Evolutionary conservation across 2,113 vertebrate species (phyloP), one percentile per base, ranked within the genome.

Genomic region (Dasyurus viverrinus): DNA sequence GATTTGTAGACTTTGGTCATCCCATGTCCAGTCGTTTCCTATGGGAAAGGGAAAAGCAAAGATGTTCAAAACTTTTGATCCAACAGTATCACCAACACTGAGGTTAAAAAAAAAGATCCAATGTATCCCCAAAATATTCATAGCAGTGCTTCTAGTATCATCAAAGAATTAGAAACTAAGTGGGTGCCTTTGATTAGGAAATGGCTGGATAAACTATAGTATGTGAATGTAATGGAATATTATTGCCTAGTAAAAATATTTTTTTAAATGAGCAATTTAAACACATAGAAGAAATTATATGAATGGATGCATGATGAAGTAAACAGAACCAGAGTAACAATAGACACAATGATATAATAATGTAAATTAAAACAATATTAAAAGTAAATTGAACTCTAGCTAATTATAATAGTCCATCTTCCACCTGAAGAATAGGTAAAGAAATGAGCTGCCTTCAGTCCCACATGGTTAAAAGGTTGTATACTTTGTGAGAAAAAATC

Each of bases 1-100:
- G 99, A 99, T 90, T 92, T 98, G 95, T 99, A 99, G 93, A 99
- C 98, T 0, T 97, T 99, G 95, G 98, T 60, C 89, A 98, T 98
- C 5, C 97, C 95, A 0, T 95, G 54, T 19, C 98, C 98, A 0
- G 54, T 92, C 19, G 95, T 97, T 92, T 99, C 99, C 99, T 99
- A 98, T 54, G 92, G 92, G 76, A 96, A 95, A 89, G 93, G 55
- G 54, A 84, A 84, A 84, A 84, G 6, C 68, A 42, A 42, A 84
- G 60, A 12, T 16, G 19, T 84, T 84, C 68, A 84, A 42, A 84
- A 0, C n/a, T 84, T 42, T 84, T 42, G 6, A 84, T 84, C 2
- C n/a, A 84, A 76, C 5, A 48, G 48, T 76, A 6, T 42, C 7
- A 84, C 68, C 36, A 84, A n/a, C 36, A 42, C 7, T 84, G n/a